Percentiles rank a stretch among this genome's conserved stretches.
Evolutionary conservation across 2,113 vertebrate genomes (phyloP).

Genomic region (Phaetusa simplex): DNA sequence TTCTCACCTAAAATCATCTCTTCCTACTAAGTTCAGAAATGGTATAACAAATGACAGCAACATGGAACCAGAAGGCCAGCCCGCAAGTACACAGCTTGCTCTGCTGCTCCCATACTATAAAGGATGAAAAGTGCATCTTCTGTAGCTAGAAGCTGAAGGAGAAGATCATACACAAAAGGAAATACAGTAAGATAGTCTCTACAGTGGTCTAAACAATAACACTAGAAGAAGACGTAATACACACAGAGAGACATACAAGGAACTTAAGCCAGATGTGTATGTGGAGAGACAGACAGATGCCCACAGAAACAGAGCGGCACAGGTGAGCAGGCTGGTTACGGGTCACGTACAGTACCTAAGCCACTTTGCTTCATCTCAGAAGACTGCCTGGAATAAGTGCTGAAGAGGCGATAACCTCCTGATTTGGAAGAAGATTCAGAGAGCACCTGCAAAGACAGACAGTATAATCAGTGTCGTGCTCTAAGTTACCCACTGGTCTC

Average conservation of each 20-base stretch:
- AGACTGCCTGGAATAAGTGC: conserved; percentile 90
- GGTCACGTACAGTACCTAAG: conserved; percentile 81
- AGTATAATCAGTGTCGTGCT: neutral
- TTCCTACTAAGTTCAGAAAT: neutral
- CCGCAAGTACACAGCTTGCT: neutral
- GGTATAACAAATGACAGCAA: neutral
- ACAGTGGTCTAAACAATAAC: neutral
- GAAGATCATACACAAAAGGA: neutral
- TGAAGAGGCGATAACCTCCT: conserved; percentile 92
- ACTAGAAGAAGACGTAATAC: neutral
- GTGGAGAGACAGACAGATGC: neutral
- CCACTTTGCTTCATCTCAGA: conserved; percentile 97
- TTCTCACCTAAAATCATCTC: neutral
- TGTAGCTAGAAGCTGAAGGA: neutral
- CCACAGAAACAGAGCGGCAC: neutral
- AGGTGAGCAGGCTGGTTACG: neutral
- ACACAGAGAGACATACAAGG: neutral
- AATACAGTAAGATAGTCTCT: neutral
- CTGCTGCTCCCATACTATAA: neutral
- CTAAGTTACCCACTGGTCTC: neutral
- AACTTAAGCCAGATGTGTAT: neutral
- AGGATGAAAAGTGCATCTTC: neutral
- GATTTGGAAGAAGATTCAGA: conserved; percentile 92
- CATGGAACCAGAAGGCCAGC: neutral
- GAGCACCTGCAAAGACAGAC: conserved; percentile 82